Base-by-base conservation (phyloP, 2,113 vertebrate genomes). In the Mirza zaza region DNA sequence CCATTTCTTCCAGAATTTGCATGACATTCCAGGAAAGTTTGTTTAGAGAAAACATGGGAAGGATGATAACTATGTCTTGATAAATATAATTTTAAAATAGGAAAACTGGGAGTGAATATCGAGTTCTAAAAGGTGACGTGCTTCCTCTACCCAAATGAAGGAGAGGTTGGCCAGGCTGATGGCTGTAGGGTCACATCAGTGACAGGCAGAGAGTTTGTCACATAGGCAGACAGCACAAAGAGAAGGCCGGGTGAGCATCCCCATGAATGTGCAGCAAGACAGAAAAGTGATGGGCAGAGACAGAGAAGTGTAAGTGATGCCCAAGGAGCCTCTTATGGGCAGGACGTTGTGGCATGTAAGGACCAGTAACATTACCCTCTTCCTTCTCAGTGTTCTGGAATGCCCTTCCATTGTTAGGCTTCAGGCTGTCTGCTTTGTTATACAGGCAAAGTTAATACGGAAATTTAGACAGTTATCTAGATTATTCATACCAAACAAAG, bases 21-120 rank as follows among this genome's bases (percentile, higher is more conserved):
- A 77, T 75, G 79, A 63, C 65, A 93, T 88, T 61, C 65, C 90
- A 59, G 86, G 34, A 89, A 96, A 63, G 42, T 45, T 80, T 23
- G 5, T 3, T 79, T 88, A 48, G 82, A 91, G 94, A 80, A 87
- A 97, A 96, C 86, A n/a, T 91, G 39, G 89, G 67, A 92, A 50
- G 57, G 18, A 70, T 93, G 42, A 67, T 63, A 91, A 96, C 90
- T 76, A 95, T 85, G 85, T 93, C 94, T 91, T 48, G 48, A 48
- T 48, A 48, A 23, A 48, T 10, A 73, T 70, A 87, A 93, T 84
- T 77, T 94, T 63, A 55, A 88, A 95, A 91, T 89, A 17, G 61
- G 48, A 83, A 88, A 63, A 2, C 39, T 65, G 67, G 23, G 29
- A 67, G 34, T 36, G n/a, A 82, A 87, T 25, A 29, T 12, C 21